Conservation (phyloP, 2,113 vertebrate genomes). For the Triplophysa rosa region DNA sequence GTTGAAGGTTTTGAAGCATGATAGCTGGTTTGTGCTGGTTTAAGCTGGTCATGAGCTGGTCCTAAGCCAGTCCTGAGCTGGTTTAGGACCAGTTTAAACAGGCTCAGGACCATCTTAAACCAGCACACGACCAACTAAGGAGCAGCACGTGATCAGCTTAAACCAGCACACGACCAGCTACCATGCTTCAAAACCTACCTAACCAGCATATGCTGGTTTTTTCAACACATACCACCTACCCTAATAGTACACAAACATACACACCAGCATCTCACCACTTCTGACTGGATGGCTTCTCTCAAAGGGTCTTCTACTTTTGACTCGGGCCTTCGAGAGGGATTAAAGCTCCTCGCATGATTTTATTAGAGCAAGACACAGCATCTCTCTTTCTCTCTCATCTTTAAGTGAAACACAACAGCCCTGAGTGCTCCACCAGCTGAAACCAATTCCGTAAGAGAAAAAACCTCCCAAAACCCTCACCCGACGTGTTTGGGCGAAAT, state of each 20-base stretch:
- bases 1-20: too few relatives aligned
- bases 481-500: slow-evolving; percentile 43
- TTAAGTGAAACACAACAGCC: slow-evolving; percentile 61
- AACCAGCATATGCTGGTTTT: too few relatives aligned
- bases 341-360: slow-evolving; percentile 71
- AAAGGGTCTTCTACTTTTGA: slow-evolving; percentile 68
- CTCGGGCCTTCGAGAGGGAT: slow-evolving; percentile 71
- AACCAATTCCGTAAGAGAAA: slow-evolving; percentile 68
- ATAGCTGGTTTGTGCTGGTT: too few relatives aligned
- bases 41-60: too few relatives aligned
- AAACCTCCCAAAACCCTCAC: slow-evolving; percentile 59
- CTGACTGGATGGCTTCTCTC: slow-evolving; percentile 64
- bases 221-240: background rate
- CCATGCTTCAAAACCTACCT: too few relatives aligned
- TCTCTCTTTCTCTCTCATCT: slow-evolving; percentile 27
- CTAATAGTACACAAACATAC: slow-evolving; percentile 22
- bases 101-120: too few relatives aligned
- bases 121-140: too few relatives aligned
- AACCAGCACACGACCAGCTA: too few relatives aligned
- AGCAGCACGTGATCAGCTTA: too few relatives aligned
- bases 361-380: slow-evolving; percentile 65
- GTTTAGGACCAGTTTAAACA: too few relatives aligned
- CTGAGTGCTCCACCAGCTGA: slow-evolving; percentile 72
- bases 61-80: too few relatives aligned
- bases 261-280: slow-evolving; percentile 61